Percentiles rank a stretch among this genome's conserved stretches.
phyloP scores from a whole-genome alignment of 2,113 vertebrate species.

The Gallinago media region DNA sequence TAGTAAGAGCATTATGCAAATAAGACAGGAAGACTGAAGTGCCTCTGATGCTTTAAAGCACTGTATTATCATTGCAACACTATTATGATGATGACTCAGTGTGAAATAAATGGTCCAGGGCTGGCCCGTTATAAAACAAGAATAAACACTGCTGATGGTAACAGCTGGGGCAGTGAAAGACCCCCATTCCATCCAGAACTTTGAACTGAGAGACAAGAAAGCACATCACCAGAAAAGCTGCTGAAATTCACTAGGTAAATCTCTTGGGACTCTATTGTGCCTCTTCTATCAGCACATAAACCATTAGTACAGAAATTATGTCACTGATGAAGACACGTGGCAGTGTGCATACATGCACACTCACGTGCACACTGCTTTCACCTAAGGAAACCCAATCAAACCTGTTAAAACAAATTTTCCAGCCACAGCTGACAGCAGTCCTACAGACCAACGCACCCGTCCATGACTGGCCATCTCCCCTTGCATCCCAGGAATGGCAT shows the following conservation, averaged over 20 bases:
- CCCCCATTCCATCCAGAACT: not conserved
- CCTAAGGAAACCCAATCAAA: not conserved
- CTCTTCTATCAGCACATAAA: not conserved
- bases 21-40: not conserved
- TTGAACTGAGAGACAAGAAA: not conserved
- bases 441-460: not conserved
- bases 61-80: not conserved
- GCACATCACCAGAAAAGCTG: not conserved
- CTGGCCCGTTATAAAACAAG: not conserved
- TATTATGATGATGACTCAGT: not conserved
- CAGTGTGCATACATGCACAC: not conserved
- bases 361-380: not conserved
- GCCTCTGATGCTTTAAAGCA: not conserved
- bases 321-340: rapidly evolving
- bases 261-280: not conserved
- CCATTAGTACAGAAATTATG: not conserved
- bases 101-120: not conserved
- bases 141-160: not conserved
- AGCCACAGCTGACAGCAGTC: not conserved
- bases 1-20: not conserved
- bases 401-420: not conserved
- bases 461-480: not conserved
- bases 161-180: not conserved
- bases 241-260: not conserved
- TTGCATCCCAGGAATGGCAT: not conserved